These are phyloP conservation scores for Cephus nigrinus DNA, from an alignment of 2,888 invertebrate species.

Conservation along the genomic window DNA sequence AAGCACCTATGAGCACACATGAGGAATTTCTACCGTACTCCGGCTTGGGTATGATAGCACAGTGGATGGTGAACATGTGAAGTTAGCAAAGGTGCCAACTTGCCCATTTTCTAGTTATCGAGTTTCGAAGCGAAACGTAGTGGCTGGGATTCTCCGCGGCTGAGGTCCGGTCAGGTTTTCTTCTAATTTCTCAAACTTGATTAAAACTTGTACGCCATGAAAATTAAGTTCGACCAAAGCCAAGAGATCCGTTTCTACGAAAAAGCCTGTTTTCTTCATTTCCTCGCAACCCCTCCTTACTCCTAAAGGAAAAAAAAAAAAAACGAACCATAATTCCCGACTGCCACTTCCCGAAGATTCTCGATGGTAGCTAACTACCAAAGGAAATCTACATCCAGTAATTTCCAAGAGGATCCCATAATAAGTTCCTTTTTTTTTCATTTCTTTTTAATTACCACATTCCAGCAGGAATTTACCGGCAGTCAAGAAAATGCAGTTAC, in stretches of 20 bases:
- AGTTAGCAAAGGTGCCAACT: conserved; percentile 52
- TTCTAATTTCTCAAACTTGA: conserved; percentile 60
- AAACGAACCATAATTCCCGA: not conserved
- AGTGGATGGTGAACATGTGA: conserved; percentile 31
- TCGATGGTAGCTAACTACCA: not conserved
- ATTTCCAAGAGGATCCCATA: not conserved
- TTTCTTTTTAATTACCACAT: not conserved
- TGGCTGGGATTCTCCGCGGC: not conserved
- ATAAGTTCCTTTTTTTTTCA: not conserved
- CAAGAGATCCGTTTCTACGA: not conserved
- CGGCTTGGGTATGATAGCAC: not conserved
- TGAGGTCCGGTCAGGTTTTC: conserved; percentile 40
- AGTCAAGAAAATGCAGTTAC: not conserved
- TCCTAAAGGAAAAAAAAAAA: not conserved
- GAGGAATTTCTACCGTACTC: not conserved
- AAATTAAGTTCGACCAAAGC: conserved; percentile 49
- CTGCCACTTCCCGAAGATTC: not conserved
- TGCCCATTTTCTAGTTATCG: conserved; percentile 46
- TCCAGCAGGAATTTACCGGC: not conserved
- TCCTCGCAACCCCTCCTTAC: not conserved
- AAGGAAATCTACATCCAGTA: not conserved
- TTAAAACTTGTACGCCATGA: conserved; percentile 59
- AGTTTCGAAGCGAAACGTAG: conserved; percentile 29
- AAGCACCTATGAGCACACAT: not conserved
- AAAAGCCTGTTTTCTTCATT: not conserved